Base-by-base conservation (phyloP, 92 coral and sea anemone species). In the Parazoanthus swiftii region DNA sequence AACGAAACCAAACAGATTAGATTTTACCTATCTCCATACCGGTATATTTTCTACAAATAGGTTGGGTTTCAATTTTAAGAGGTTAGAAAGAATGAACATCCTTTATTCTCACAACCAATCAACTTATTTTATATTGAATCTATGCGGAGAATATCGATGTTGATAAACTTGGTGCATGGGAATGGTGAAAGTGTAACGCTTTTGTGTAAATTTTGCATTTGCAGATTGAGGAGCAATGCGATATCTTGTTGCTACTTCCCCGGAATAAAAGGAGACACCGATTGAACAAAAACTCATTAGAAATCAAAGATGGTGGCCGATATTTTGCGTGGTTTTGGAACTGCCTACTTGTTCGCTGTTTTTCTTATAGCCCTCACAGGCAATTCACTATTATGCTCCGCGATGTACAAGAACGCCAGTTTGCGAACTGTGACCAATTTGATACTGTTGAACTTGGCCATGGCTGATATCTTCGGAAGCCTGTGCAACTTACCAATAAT, bases 401-500 rank as follows among this genome's bases (percentile, higher is more conserved):
- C 88, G 71, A 85, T 91, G 76, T 86, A 79, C 46, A 50, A 39
- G 15, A 77, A 25, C 10, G 29, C 48, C 38, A 68, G 81, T 2
- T 68, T 79, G 89, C 90, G 88, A 81, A 86, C 93, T 18, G 79
- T 88, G 18, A 91, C 93, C 26, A 91, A 82, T 80, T 35, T 88
- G 23, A 91, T 91, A 23, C 67, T 76, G 29, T 59, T 80, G 11
- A 91, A 89, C 70, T 37, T 89, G 33, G 91, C 91, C 20, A 54
- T 85, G 25, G 91, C 91, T 7, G 91, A 89, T 36, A 72, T 91
- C 23, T 67, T 91, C 13, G 93, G 90, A n/a, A 88, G 91, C 77
- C 66, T 91, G 74, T 79, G 85, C 4, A 91, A 88, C 76, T 74
- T 88, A 88, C 93, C 93, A 2, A 76, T 91, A 15, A 91, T 91